Evolutionary conservation across 2,797 vertebrate species (phyloP).

Genomic region (Echiichthys vipera): DNA sequence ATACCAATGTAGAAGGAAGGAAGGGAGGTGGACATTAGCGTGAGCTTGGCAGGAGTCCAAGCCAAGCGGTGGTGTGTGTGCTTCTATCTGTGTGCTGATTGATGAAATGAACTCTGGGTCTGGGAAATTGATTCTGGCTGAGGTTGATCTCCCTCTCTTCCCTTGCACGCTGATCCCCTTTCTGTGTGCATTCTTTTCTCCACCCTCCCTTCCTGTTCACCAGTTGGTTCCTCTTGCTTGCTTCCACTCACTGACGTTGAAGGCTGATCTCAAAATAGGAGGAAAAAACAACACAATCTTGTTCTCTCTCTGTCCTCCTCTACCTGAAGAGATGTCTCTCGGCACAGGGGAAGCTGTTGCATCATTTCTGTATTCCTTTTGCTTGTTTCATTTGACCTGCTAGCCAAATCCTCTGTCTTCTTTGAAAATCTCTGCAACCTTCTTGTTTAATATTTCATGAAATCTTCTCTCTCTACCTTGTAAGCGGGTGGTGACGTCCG

Average conservation of each 20-base stretch:
- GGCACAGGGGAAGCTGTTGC: slow-evolving; percentile 44
- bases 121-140: slow-evolving; percentile 81
- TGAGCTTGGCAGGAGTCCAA: slow-evolving; percentile 66
- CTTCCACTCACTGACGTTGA: slow-evolving; percentile 38
- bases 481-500: slow-evolving; percentile 44
- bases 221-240: slow-evolving; percentile 35
- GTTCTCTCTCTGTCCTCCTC: slow-evolving; percentile 35
- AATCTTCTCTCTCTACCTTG: slow-evolving; percentile 27
- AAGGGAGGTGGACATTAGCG: slow-evolving; percentile 70
- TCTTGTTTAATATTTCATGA: slow-evolving; percentile 64
- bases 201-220: slow-evolving; percentile 29
- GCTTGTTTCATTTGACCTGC: slow-evolving; percentile 41
- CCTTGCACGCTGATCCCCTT: slow-evolving; percentile 15
- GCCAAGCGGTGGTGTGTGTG: slow-evolving; percentile 52
- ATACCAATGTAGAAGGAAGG: slow-evolving; percentile 59
- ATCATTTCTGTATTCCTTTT: slow-evolving; percentile 37
- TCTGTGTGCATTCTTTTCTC: slow-evolving; percentile 23
- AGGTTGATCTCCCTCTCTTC: slow-evolving; percentile 60
- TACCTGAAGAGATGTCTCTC: slow-evolving; percentile 31
- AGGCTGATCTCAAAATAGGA: slow-evolving; percentile 37
- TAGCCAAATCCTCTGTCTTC: slow-evolving; percentile 50
- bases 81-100: slow-evolving; percentile 79
- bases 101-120: slow-evolving; percentile 83
- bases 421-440: slow-evolving; percentile 44
- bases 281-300: slow-evolving; percentile 35